Percentiles rank a stretch among this genome's conserved stretches.
phyloP scores from a whole-genome alignment of 2,113 vertebrate species.

The Anas platyrhynchos region DNA sequence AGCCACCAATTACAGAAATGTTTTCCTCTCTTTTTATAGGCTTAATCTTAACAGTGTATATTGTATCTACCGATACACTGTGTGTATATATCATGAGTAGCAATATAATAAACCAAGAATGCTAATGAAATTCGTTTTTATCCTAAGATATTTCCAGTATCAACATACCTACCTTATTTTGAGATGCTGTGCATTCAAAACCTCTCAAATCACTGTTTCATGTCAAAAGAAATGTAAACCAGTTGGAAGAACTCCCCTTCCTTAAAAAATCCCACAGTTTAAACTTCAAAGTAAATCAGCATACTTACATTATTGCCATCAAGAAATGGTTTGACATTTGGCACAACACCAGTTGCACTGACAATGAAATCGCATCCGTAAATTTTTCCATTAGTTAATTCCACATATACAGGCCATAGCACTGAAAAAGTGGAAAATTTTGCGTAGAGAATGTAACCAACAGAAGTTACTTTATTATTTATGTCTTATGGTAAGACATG shows the following conservation, averaged over 20 bases:
- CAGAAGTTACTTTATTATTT: not conserved
- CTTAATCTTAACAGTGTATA: not conserved
- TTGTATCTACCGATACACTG: not conserved
- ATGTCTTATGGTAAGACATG: not conserved
- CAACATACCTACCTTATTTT: not conserved
- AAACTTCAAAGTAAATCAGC: not conserved
- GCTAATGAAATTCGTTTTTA: not conserved
- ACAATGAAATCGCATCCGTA: constrained; percentile 94
- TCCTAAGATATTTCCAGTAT: not conserved
- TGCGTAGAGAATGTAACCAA: constrained; percentile 18
- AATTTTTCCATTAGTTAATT: constrained; percentile 88
- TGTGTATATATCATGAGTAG: not conserved
- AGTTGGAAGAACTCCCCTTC: not conserved
- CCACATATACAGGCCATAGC: constrained; percentile 89
- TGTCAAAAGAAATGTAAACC: not conserved
- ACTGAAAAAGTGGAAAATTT: constrained; percentile 69
- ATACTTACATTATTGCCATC: constrained; percentile 87
- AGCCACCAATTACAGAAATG: not conserved
- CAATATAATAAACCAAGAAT: not conserved
- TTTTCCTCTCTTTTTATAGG: not conserved
- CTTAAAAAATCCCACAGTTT: not conserved
- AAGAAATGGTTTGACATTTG: constrained; percentile 88
- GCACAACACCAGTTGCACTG: constrained; percentile 93
- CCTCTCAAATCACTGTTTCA: not conserved
- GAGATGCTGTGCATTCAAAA: not conserved